Percentiles rank a stretch among this genome's conserved stretches.
Evolutionary conservation across 2,888 invertebrate genomes (phyloP).

Genomic region (Hartigia nigra): DNA sequence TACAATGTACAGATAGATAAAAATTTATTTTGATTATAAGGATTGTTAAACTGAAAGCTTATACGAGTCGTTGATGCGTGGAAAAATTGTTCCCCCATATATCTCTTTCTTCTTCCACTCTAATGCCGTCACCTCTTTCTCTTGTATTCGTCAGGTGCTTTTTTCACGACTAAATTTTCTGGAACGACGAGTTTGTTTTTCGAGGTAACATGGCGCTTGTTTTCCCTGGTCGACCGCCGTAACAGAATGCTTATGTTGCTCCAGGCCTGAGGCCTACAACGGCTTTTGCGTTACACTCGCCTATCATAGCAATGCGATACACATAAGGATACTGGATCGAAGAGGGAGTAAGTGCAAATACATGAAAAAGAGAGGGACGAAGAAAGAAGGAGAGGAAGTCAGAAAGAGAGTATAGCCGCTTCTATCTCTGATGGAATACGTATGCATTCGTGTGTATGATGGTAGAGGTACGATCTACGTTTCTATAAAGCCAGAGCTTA

Average conservation of each 20-base stretch:
- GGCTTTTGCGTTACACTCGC: constrained; percentile 18
- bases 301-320: neutral
- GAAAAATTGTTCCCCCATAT: neutral
- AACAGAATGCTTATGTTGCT: constrained; percentile 32
- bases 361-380: neutral
- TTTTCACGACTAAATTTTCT: neutral
- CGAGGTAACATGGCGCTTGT: constrained; percentile 9
- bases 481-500: constrained; percentile 11
- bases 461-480: neutral
- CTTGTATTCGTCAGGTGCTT: neutral
- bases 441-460: neutral
- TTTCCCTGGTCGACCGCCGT: constrained; percentile 22
- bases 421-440: neutral
- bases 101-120: neutral
- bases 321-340: neutral
- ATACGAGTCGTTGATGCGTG: neutral
- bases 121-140: neutral
- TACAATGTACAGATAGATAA: neutral
- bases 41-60: neutral
- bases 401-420: neutral
- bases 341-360: neutral
- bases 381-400: neutral
- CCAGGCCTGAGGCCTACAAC: constrained; percentile 25
- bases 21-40: neutral
- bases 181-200: constrained; percentile 2